Conservation (phyloP, 2,888 invertebrate genomes). For the Drosophila imparisetae region DNA sequence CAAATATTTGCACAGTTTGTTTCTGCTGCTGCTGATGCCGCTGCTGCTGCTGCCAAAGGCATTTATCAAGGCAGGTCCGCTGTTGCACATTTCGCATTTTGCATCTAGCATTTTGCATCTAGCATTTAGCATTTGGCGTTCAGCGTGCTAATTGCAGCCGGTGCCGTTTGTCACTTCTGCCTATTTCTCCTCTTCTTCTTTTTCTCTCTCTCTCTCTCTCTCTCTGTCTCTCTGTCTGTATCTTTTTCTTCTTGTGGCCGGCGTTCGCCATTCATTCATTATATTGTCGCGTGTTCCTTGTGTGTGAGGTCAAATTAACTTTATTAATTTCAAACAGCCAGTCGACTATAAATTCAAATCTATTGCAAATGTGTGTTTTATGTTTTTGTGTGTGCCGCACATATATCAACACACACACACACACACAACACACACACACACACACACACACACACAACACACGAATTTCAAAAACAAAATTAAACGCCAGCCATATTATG, state of each 20-base stretch:
- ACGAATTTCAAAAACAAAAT: slow-evolving; percentile 38
- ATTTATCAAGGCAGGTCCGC: slow-evolving; percentile 69
- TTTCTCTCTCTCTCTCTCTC: not conserved
- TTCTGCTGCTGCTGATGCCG: slow-evolving; percentile 13
- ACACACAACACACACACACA: too few relatives aligned
- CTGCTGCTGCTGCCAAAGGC: slow-evolving; percentile 65
- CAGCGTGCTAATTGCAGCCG: slow-evolving; percentile 70
- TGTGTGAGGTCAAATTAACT: slow-evolving; percentile 81
- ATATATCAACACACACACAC: slow-evolving; percentile 30
- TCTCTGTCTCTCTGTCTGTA: not conserved
- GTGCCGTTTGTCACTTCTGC: slow-evolving; percentile 71
- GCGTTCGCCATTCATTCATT: slow-evolving; percentile 72
- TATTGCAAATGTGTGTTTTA: slow-evolving; percentile 46
- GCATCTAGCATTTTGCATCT: slow-evolving; percentile 29
- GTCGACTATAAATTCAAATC: slow-evolving; percentile 71
- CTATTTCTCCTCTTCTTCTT: slow-evolving; percentile 13
- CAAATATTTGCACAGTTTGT: slow-evolving; percentile 81
- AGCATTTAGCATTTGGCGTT: slow-evolving; percentile 11
- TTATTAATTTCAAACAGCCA: slow-evolving; percentile 75
- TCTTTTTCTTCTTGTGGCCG: slow-evolving; percentile 30
- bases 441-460: slow-evolving; percentile 6
- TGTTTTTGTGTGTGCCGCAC: slow-evolving; percentile 45
- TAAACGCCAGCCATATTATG: slow-evolving; percentile 60
- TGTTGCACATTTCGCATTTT: slow-evolving; percentile 38
- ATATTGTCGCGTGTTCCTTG: slow-evolving; percentile 68